Evolutionary conservation across 2,797 vertebrate species (phyloP).

Genomic region (Fistularia commersonii): DNA sequence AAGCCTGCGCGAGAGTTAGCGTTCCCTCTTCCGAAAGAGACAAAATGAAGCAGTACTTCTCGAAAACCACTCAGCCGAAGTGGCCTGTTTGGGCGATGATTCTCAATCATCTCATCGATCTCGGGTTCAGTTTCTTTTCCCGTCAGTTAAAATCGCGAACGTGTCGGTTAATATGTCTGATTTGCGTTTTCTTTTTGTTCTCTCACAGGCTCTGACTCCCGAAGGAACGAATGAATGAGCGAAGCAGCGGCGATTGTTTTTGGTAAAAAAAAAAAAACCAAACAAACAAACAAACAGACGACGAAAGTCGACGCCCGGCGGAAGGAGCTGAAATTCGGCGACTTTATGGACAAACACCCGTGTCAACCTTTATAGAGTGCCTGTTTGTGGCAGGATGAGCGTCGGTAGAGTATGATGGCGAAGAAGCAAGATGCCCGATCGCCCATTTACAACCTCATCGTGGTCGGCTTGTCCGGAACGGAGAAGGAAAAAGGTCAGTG

Average conservation of each 20-base stretch:
- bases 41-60: no score
- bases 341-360: conserved; percentile 62
- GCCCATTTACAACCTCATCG: conserved; percentile 93
- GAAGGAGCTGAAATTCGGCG: conserved; percentile 55
- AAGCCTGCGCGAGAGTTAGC: no score
- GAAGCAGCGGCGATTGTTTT: conserved; percentile 36
- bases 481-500: conserved; percentile 98
- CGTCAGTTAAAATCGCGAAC: no score
- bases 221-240: conserved; percentile 49
- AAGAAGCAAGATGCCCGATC: conserved; percentile 95
- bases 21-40: no score
- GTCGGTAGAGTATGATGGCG: conserved; percentile 87
- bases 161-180: conserved; percentile 26
- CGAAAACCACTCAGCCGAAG: no score
- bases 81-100: no score
- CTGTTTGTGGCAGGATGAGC: conserved; percentile 86
- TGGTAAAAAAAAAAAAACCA: no score
- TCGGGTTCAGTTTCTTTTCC: no score
- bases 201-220: conserved; percentile 54
- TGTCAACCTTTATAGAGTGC: conserved; percentile 73
- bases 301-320: conserved; percentile 41
- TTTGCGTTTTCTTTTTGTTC: conserved; percentile 26
- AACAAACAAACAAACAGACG: no score
- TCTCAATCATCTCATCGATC: no score
- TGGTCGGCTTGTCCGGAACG: conserved; percentile 95